Percentiles rank a stretch among this genome's conserved stretches.
These are phyloP conservation scores for Cebus imitator DNA, from an alignment of 2,113 vertebrate genomes.

Conservation along the genomic window DNA sequence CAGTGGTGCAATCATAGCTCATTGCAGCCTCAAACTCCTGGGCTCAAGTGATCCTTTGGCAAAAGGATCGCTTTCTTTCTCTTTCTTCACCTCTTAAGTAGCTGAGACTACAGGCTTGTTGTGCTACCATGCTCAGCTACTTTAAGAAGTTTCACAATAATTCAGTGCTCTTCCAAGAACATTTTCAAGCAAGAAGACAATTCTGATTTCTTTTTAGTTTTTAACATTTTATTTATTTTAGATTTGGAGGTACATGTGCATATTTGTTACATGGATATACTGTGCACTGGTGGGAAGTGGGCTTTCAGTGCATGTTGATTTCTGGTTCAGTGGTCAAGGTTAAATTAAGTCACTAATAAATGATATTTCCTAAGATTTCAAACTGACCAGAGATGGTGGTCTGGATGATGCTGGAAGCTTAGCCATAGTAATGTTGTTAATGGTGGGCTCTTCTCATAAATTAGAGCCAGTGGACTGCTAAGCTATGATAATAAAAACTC, in stretches of 20 bases:
- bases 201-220: too few species aligned
- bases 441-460: neutral
- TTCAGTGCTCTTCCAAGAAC: neutral
- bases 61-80: too few species aligned
- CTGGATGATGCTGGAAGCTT: neutral
- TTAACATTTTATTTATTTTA: too few species aligned
- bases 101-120: too few species aligned
- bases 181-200: neutral
- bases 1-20: too few species aligned
- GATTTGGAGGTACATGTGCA: too few species aligned
- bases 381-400: neutral
- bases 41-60: too few species aligned
- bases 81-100: too few species aligned
- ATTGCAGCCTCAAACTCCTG: too few species aligned
- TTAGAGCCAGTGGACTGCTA: neutral
- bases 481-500: neutral
- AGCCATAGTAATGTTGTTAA: neutral
- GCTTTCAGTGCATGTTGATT: neutral
- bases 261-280: too few species aligned
- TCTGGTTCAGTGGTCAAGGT: neutral
- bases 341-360: neutral
- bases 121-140: neutral
- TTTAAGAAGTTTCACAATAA: conserved; percentile 18
- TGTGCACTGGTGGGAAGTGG: too few species aligned
- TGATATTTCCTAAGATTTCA: neutral